Conservation (phyloP, 2,113 vertebrate species). For the Pholis gunnellus region DNA sequence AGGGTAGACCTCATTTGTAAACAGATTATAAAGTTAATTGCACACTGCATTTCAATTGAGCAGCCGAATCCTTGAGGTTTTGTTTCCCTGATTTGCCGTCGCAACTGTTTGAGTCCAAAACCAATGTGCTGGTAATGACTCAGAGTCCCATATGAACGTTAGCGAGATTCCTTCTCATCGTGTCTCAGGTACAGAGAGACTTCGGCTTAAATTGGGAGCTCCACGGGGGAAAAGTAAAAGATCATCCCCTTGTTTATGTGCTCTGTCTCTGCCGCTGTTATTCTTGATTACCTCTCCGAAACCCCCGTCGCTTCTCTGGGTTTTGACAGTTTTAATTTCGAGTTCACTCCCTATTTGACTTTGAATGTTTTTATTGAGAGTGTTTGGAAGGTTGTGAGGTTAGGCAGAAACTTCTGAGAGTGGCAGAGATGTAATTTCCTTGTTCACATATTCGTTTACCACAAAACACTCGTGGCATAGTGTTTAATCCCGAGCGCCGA, state of each 20-base stretch:
- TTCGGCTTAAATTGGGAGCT: constrained; percentile 45
- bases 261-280: constrained; percentile 24
- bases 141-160: constrained; percentile 53
- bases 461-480: constrained; percentile 19
- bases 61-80: constrained; percentile 65
- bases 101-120: constrained; percentile 63
- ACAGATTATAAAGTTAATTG: constrained; percentile 82
- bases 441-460: background rate
- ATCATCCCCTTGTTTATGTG: constrained; percentile 53
- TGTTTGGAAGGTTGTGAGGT: constrained; percentile 27
- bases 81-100: constrained; percentile 59
- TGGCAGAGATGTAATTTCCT: constrained; percentile 19
- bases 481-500: background rate
- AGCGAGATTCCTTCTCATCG: constrained; percentile 55
- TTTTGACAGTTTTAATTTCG: constrained; percentile 45
- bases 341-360: constrained; percentile 43
- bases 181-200: constrained; percentile 39
- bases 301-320: background rate
- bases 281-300: constrained; percentile 62
- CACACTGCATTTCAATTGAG: constrained; percentile 67
- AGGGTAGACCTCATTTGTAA: constrained; percentile 80
- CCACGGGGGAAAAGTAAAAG: constrained; percentile 51
- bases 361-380: constrained; percentile 27
- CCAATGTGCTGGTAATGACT: constrained; percentile 68
- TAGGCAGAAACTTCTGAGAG: constrained; percentile 15